These are phyloP conservation scores for Andrena minutula DNA, from an alignment of 2,888 invertebrate genomes.

Conservation along the genomic window DNA sequence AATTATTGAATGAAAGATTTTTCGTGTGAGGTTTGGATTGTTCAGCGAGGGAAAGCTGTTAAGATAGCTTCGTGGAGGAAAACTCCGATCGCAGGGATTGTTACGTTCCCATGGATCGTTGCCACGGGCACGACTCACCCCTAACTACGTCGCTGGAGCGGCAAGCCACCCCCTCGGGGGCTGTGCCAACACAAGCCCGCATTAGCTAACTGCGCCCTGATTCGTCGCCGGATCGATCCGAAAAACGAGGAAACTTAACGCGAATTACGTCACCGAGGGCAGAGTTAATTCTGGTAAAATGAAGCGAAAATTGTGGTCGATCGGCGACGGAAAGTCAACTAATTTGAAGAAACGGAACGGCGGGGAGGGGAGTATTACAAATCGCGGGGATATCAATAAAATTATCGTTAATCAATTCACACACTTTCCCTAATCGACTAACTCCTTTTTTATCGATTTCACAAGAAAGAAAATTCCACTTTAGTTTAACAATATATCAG, in stretches of 20 bases:
- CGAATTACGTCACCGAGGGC: constrained; percentile 70
- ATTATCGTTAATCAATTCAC: not conserved
- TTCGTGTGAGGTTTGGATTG: not conserved
- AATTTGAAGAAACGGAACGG: constrained; percentile 4
- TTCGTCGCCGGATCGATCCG: constrained; percentile 80
- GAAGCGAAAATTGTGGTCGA: constrained; percentile 15
- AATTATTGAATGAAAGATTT: not conserved
- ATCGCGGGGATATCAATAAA: not conserved
- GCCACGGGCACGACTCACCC: constrained; percentile 72
- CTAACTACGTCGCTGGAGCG: constrained; percentile 68
- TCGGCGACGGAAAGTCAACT: constrained; percentile 22
- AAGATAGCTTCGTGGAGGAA: constrained; percentile 1
- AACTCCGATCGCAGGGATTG: constrained; percentile 26
- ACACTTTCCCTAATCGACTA: not conserved
- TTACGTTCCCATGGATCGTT: constrained; percentile 41
- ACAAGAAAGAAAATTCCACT: no score
- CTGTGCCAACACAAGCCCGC: constrained; percentile 78
- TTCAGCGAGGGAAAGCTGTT: not conserved
- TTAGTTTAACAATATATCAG: no score
- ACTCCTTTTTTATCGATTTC: not conserved
- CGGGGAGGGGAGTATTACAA: not conserved
- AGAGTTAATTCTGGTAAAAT: constrained; percentile 53
- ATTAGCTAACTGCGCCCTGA: constrained; percentile 83
- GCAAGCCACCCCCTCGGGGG: constrained; percentile 78
- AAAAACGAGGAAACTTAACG: constrained; percentile 77